Percentiles rank a stretch among this genome's conserved stretches.
Conservation (phyloP, 2,888 invertebrate species). For the Lasioglossum figueresi region DNA sequence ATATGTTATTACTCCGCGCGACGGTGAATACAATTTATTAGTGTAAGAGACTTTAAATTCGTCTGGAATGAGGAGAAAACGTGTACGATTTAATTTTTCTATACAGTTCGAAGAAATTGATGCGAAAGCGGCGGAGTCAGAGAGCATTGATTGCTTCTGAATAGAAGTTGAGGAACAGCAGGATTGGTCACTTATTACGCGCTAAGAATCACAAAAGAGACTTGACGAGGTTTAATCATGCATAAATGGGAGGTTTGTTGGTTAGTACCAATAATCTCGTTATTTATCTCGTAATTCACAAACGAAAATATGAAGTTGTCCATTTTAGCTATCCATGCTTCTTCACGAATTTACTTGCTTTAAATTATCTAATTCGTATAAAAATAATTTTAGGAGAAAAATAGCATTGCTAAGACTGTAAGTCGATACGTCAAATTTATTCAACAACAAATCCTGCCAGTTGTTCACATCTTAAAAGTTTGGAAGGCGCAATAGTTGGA, state of each 20-base stretch:
- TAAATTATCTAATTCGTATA: not conserved
- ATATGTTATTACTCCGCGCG: constrained; percentile 8
- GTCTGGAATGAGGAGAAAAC: not conserved
- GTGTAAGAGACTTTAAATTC: constrained; percentile 7
- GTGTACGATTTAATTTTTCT: constrained; percentile 27
- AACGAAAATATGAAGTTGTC: not conserved
- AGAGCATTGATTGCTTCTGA: constrained; percentile 35
- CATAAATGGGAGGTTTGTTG: constrained; percentile 34
- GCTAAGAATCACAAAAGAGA: constrained; percentile 43
- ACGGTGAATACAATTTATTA: constrained; percentile 17
- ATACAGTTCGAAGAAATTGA: constrained; percentile 10
- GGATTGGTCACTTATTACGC: constrained; percentile 36
- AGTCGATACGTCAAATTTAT: not conserved
- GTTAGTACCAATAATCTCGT: constrained; percentile 18
- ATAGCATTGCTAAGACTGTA: not conserved
- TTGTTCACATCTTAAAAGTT: not conserved
- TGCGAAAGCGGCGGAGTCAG: not conserved
- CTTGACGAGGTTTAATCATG: constrained; percentile 50
- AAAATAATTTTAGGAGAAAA: not conserved
- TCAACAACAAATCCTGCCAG: not conserved
- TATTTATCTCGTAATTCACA: constrained; percentile 15
- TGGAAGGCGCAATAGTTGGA: not conserved
- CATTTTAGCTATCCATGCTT: not conserved
- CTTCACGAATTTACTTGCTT: not conserved
- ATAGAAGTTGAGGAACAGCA: constrained; percentile 24